Evolutionary conservation across 2,797 vertebrate genomes (phyloP), one percentile per base, ranked within the genome.

Genomic region (Pterois miles): DNA sequence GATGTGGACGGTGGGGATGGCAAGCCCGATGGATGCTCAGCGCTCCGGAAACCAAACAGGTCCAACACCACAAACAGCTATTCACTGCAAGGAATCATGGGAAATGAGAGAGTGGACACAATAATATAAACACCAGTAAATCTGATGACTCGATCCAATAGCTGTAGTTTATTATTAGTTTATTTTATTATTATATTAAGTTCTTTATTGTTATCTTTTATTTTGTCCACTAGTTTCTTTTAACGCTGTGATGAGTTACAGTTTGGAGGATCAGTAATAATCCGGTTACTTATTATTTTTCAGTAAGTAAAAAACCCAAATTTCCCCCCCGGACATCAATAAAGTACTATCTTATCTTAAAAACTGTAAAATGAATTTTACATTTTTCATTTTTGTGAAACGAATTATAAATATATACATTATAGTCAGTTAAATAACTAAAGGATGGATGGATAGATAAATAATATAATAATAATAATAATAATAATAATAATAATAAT

Each of bases 1-100:
- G 98, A 91, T 98, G 59, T 99, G 98, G 98, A 96, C 97, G 5
- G 97, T 98, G 78, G 96, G 96, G 71, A 99, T 99, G 98, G 97
- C 97, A 54, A 96, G 96, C 71, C 94, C 95, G 7, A 2, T 1
- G 1, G 91, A 90, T 2, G 53, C 65, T 5, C 82, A 52, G 25
- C 52, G 10, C 74, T 75, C 81, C 8, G 89, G 90, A 84, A 88
- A 89, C 0, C 65, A 84, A 73, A 74, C 90, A 90, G 96, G 96
- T 96, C 1, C 2, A 2, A 12, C 13, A 2, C 27, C n/a, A 12
- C 43, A 11, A 20, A 20, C 20, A 40, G 20, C 69, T 27, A 6
- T 20, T 18, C 1, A 1, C 29, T 29, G 29, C 69, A 58, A 23
- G 20, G 72, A 11, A 72, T 43, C 25, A 31, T 71, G 71, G 62